phyloP scores from a whole-genome alignment of 2,113 vertebrate genomes.

The Microcebus lehilahytsara region DNA sequence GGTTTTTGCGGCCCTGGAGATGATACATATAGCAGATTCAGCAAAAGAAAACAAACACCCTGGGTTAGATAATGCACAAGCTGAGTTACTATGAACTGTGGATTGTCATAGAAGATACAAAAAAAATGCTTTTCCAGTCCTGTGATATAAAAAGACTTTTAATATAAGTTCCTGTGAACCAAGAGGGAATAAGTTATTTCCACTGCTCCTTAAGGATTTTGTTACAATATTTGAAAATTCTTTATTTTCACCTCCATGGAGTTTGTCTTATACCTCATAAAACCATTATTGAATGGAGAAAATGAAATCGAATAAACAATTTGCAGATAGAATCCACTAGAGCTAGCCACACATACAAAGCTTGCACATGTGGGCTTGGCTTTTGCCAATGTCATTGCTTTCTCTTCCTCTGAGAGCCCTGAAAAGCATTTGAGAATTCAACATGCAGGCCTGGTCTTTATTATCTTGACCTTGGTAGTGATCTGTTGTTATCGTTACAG shows the following conservation, averaged over 20 bases:
- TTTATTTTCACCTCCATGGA: not conserved
- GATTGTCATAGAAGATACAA: not conserved
- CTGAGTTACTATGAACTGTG: not conserved
- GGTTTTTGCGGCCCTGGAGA: not conserved
- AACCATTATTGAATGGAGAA: slow-evolving; percentile 11
- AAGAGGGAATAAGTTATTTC: not conserved
- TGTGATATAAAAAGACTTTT: not conserved
- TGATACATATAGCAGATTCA: not conserved
- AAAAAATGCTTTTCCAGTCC: not conserved
- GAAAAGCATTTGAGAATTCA: not conserved
- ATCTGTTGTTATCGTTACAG: slow-evolving; percentile 75
- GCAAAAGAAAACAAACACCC: slow-evolving; percentile 17
- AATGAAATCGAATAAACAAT: not conserved
- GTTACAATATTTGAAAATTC: not conserved
- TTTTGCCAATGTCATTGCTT: not conserved
- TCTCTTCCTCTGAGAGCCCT: not conserved
- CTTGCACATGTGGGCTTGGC: not conserved
- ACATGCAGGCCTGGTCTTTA: not conserved
- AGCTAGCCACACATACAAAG: not conserved
- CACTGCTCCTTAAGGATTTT: not conserved
- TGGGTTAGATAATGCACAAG: not conserved
- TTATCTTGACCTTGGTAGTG: not conserved
- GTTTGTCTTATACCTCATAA: not conserved
- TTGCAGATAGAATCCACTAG: not conserved
- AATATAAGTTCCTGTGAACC: not conserved